Conservation (phyloP, 2,888 invertebrate species). For the Aporophyla nigra region DNA sequence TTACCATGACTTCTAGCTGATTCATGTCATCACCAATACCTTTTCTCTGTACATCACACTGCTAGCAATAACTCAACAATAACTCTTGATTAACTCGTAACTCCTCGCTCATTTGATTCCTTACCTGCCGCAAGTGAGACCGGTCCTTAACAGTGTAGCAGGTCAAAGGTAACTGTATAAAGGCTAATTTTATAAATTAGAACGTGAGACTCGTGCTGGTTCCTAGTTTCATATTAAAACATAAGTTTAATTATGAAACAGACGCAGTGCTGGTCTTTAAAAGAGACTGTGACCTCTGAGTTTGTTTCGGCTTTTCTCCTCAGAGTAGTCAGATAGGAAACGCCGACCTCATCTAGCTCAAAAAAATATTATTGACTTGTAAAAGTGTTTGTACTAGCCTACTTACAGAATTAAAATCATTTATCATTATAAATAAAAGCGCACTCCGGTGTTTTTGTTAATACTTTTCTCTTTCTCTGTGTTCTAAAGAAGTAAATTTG, state of each 20-base stretch:
- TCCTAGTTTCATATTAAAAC: slow-evolving; percentile 24
- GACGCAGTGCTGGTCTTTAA: slow-evolving; percentile 8
- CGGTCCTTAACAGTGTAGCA: not conserved
- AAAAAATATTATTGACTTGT: no score
- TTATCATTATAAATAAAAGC: not conserved
- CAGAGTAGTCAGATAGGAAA: no score
- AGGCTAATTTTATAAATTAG: slow-evolving; percentile 31
- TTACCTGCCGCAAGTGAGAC: not conserved
- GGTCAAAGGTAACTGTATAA: slow-evolving; percentile 6
- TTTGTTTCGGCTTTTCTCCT: no score
- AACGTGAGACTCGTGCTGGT: not conserved
- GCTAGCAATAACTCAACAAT: no score
- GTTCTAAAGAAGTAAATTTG: not conserved
- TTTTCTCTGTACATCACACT: no score
- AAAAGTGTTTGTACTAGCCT: no score
- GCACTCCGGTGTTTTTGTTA: not conserved
- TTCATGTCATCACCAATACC: no score
- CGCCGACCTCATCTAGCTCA: no score
- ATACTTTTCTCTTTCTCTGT: no score
- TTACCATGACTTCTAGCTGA: not conserved
- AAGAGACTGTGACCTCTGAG: no score
- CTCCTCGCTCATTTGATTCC: not conserved
- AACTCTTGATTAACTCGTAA: not conserved
- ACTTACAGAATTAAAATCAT: no score
- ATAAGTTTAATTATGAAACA: slow-evolving; percentile 21